A percentile compares a stretch with the other conserved stretches of the same genome.
Conservation (phyloP, 2,888 invertebrate species). For the Nezara viridula region DNA sequence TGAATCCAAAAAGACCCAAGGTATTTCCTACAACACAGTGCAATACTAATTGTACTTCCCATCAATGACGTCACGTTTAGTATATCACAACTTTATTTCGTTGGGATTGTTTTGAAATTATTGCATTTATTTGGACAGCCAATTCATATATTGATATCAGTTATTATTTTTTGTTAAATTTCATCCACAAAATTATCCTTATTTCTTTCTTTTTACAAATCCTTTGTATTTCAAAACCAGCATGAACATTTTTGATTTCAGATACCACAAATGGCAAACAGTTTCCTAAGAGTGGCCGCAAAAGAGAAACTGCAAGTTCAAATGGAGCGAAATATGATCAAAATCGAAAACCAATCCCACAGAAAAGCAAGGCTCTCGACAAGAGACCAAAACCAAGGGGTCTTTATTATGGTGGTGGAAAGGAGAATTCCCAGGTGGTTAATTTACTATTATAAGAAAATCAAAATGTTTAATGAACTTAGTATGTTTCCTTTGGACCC, state of each 20-base stretch:
- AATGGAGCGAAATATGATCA: conserved; percentile 73
- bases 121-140: not conserved
- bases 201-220: conserved; percentile 63
- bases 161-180: not conserved
- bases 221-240: not conserved
- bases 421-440: conserved; percentile 78
- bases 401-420: conserved; percentile 74
- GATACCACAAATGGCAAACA: conserved; percentile 73
- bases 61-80: not conserved
- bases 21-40: conserved; percentile 69
- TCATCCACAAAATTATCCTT: not conserved
- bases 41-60: not conserved
- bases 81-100: not conserved
- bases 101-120: not conserved
- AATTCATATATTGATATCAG: not conserved
- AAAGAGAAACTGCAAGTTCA: conserved; percentile 72
- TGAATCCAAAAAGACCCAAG: conserved; percentile 83
- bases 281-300: conserved; percentile 76
- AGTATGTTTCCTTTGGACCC: no score
- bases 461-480: no score
- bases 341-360: conserved; percentile 78
- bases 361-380: conserved; percentile 77
- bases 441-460: not conserved
- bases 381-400: conserved; percentile 82
- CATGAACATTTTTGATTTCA: conserved; percentile 65